Evolutionary conservation across 1,140 invertebrate genomes (phyloP), one percentile per base, ranked within the genome.

Genomic region (Hesperophylax magnus): DNA sequence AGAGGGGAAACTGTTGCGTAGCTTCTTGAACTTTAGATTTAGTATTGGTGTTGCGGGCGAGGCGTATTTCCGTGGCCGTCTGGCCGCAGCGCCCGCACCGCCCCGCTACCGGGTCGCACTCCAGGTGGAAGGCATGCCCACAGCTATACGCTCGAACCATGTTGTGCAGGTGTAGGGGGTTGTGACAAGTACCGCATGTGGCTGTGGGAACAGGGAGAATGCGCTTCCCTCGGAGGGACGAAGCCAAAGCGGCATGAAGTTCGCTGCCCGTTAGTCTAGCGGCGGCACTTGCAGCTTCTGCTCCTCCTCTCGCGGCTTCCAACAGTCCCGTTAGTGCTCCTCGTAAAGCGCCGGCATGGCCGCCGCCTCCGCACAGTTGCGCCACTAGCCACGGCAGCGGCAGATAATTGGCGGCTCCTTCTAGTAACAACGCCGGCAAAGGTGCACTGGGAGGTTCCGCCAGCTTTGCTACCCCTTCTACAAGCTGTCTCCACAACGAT

Each of bases 1-100:
- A 74, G 0, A 89, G 80, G 0, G 82, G 72, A 79, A 85, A 86
- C n/a, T 88, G 86, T n/a, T 52, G 84, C 5, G 85, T 81, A 8
- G 78, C 34, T 61, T 84, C 80, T 4, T 58, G 24, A 18, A 72
- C 31, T 20, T 24, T 15, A 7, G 58, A 20, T 60, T 34, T 39
- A 53, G 20, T 24, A 18, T n/a, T 75, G 22, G 75, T 6, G n/a
- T 47, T 63, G 14, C 76, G 56, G n/a, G 53, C 54, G 27, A 65
- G 54, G 17, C 83, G 31, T 8, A 84, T 72, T 69, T 84, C 80
- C 0, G 31, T 58, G n/a, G 80, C 80, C 39, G 56, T 17, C 34
- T 80, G 67, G 18, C 83, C 83, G 60, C 83, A 84, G 3, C 80
- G 65, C 3, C 83, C 80, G 22, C 83, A 84, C 6, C 74, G 61